Evolutionary conservation across 2,113 vertebrate genomes (phyloP).

Genomic region (Saguinus imperator): DNA sequence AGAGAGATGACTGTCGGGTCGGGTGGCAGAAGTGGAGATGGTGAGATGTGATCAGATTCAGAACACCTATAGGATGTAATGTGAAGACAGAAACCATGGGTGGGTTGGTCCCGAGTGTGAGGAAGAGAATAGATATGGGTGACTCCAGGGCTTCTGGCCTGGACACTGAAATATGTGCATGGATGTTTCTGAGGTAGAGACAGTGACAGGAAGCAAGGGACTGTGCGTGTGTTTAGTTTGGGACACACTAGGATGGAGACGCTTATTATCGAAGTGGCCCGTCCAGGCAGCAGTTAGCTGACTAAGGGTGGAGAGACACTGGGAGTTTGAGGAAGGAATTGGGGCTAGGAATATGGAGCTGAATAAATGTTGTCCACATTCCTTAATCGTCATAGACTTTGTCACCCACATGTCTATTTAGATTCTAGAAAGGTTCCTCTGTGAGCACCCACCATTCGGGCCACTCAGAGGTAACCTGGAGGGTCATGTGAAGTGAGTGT

Average conservation of each 20-base stretch:
- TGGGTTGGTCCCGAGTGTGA: neutral
- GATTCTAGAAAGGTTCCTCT: neutral
- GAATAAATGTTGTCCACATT: neutral
- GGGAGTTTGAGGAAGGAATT: neutral
- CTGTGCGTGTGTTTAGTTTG: neutral
- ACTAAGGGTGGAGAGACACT: neutral
- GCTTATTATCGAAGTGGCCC: neutral
- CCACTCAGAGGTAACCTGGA: neutral
- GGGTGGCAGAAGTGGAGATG: neutral
- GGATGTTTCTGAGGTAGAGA: neutral
- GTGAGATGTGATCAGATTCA: neutral
- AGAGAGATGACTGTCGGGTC: neutral
- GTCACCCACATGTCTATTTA: neutral
- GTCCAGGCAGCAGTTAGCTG: neutral
- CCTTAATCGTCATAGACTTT: neutral
- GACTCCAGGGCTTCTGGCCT: neutral
- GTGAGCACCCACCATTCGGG: neutral
- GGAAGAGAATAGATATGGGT: neutral
- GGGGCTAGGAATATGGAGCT: neutral
- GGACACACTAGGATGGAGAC: neutral
- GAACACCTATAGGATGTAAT: rapidly evolving
- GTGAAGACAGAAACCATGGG: neutral
- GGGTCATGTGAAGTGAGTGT: neutral
- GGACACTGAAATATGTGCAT: neutral
- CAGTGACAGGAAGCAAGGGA: neutral